Evolutionary conservation across 2,113 vertebrate genomes (phyloP).

Genomic region (Dipodomys ordii): DNA sequence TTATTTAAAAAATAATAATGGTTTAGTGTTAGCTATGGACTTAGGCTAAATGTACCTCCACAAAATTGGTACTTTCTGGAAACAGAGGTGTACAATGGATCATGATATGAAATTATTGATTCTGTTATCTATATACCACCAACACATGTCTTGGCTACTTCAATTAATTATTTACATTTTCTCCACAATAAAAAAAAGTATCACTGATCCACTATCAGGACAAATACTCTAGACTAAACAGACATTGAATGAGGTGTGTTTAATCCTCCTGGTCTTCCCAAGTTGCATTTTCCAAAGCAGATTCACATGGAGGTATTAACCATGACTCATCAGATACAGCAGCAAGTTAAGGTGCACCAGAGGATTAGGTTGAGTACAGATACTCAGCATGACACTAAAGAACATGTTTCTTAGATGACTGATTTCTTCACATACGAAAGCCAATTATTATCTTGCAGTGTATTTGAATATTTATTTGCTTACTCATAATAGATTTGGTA

Average conservation of each 20-base stretch:
- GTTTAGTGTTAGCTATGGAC: background rate
- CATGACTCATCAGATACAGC: background rate
- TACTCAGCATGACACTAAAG: background rate
- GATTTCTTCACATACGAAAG: constrained; percentile 33
- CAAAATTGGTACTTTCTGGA: background rate
- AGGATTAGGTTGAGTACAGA: background rate
- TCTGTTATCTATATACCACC: background rate
- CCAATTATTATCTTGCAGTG: background rate
- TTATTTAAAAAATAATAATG: too few species aligned
- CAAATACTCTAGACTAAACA: background rate
- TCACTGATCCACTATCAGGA: background rate
- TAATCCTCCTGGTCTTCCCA: background rate
- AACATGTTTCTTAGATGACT: constrained; percentile 23
- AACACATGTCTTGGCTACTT: background rate
- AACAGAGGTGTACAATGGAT: background rate
- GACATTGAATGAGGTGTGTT: background rate
- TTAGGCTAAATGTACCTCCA: background rate
- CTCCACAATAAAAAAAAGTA: background rate
- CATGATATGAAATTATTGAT: background rate
- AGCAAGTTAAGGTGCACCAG: background rate
- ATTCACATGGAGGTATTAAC: background rate
- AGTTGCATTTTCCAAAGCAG: background rate
- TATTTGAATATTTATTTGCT: constrained; percentile 44
- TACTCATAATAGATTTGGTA: constrained; percentile 6
- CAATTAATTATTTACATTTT: constrained; percentile 20